Percentiles rank a stretch among this genome's conserved stretches.
These are phyloP conservation scores for Augiades crinisus DNA, from an alignment of 2,888 invertebrate genomes.

Conservation along the genomic window DNA sequence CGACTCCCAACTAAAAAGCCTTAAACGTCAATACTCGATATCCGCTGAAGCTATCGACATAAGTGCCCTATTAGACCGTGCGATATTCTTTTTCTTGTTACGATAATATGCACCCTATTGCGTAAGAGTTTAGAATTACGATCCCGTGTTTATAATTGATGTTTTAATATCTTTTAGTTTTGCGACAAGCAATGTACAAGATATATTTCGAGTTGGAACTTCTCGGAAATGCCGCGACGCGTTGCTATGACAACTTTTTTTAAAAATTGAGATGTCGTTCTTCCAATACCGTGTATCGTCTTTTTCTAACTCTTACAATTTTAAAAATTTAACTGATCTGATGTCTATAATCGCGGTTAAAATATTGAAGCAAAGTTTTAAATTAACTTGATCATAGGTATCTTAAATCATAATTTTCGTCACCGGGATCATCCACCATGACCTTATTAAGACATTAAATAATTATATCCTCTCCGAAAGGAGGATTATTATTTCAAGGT, in stretches of 20 bases:
- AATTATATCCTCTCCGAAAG: too few relatives aligned
- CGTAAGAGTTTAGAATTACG: not conserved
- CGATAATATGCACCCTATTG: not conserved
- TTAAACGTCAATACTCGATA: conserved; percentile 61
- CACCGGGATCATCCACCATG: too few relatives aligned
- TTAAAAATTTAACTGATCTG: too few relatives aligned
- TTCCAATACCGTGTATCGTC: conserved; percentile 47
- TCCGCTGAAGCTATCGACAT: conserved; percentile 54
- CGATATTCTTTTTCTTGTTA: not conserved
- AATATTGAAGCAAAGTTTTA: too few relatives aligned
- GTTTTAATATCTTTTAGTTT: not conserved
- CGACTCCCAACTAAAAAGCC: conserved; percentile 51
- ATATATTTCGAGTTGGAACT: conserved; percentile 53
- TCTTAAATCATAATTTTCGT: too few relatives aligned
- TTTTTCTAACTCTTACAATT: conserved; percentile 26
- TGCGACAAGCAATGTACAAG: conserved; percentile 54
- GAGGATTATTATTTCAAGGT: too few relatives aligned
- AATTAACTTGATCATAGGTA: too few relatives aligned
- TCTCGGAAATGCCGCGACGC: conserved; percentile 60
- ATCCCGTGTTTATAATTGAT: not conserved
- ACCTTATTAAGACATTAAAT: too few relatives aligned
- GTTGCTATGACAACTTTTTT: conserved; percentile 45
- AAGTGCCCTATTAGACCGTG: conserved; percentile 59
- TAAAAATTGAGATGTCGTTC: conserved; percentile 65
- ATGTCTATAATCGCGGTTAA: too few relatives aligned